A percentile compares a stretch with the other conserved stretches of the same genome.
Evolutionary conservation across 2,888 invertebrate species (phyloP).

Genomic region (Melipona bicolor): DNA sequence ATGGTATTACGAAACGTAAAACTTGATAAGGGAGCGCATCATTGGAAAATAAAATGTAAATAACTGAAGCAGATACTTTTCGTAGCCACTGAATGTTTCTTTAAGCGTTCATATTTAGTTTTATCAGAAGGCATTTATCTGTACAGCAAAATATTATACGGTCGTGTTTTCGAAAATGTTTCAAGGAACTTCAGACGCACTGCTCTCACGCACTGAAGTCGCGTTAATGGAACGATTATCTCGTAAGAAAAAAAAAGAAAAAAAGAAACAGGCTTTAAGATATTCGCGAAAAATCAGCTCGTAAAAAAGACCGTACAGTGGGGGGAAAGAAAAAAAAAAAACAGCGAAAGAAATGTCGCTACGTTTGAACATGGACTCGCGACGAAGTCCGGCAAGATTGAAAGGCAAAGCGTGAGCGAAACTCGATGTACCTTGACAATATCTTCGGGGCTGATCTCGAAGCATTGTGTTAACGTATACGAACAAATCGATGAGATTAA

Average conservation of each 20-base stretch:
- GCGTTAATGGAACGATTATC: background rate
- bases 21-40: too few species aligned
- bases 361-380: background rate
- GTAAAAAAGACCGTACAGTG: background rate
- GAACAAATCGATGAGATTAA: conserved; percentile 30
- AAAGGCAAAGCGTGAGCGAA: conserved; percentile 20
- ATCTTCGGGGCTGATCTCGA: conserved; percentile 29
- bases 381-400: background rate
- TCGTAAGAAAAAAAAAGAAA: background rate
- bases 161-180: background rate
- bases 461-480: conserved; percentile 22
- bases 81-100: too few species aligned
- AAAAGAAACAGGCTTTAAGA: background rate
- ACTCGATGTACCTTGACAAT: conserved; percentile 17
- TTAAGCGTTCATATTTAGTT: too few species aligned
- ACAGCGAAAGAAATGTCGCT: background rate
- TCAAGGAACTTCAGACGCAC: background rate
- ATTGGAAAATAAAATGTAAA: too few species aligned
- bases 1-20: too few species aligned
- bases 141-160: background rate
- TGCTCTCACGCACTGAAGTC: background rate
- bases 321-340: too few species aligned
- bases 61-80: too few species aligned
- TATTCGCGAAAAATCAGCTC: background rate
- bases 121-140: background rate